Evolutionary conservation across 2,797 vertebrate species (phyloP).

Genomic region (Fringilla coelebs): DNA sequence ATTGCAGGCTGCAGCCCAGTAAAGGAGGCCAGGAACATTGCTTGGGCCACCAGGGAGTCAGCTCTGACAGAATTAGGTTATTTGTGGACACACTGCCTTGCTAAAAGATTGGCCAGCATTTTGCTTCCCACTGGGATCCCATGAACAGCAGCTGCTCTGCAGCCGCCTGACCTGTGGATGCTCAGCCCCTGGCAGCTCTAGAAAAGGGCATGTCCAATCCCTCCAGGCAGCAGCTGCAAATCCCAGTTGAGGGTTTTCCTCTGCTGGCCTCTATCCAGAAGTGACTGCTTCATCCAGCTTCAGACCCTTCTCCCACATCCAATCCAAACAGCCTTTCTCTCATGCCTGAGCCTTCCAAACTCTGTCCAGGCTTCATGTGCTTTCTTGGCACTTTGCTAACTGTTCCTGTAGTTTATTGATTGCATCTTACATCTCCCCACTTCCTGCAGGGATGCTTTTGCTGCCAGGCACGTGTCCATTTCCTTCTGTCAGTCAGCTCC

Average conservation of each 20-base stretch:
- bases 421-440: neutral
- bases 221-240: neutral
- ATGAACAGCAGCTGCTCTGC: neutral
- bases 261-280: neutral
- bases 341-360: neutral
- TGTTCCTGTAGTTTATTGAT: neutral
- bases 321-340: neutral
- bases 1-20: neutral
- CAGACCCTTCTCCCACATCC: neutral
- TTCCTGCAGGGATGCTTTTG: neutral
- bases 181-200: neutral
- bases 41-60: neutral
- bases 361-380: fast-evolving
- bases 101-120: neutral
- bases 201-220: neutral
- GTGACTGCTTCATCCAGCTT: neutral
- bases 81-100: neutral
- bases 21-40: neutral
- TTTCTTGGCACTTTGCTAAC: neutral
- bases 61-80: neutral
- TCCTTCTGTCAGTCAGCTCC: neutral
- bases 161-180: neutral
- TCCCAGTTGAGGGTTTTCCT: neutral
- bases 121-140: neutral
- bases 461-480: neutral